phyloP scores from a whole-genome alignment of 2,888 invertebrate species.

The Cybosia mesomella region DNA sequence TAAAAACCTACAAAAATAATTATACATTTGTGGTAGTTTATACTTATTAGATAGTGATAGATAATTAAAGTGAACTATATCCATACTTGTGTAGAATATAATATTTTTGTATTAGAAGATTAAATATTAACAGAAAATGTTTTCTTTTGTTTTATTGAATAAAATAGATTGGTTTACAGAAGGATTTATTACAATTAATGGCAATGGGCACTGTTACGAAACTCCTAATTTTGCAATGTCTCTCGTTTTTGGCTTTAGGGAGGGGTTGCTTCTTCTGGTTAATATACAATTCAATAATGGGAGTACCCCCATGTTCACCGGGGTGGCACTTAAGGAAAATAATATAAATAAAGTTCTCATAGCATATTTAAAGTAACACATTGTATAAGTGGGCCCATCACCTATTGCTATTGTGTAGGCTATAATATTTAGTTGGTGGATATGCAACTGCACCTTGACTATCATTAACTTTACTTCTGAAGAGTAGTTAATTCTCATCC shows the following conservation, averaged over 20 bases:
- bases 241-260: not conserved
- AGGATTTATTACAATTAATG: not conserved
- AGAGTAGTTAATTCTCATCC: not conserved
- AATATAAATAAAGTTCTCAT: too few species aligned
- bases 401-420: too few species aligned
- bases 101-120: slow-evolving; percentile 1
- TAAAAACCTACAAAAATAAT: slow-evolving; percentile 1
- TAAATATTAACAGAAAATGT: slow-evolving; percentile 13
- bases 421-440: not conserved
- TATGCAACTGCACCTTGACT: not conserved
- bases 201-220: too few species aligned
- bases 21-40: not conserved
- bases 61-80: not conserved
- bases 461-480: not conserved
- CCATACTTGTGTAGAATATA: not conserved
- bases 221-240: not conserved
- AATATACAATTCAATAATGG: not conserved
- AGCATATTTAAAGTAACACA: too few species aligned
- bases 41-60: not conserved
- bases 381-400: too few species aligned
- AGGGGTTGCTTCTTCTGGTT: not conserved
- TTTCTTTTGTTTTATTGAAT: not conserved
- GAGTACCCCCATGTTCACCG: not conserved
- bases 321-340: too few species aligned
- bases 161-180: not conserved